Evolutionary conservation across 37 sponge, comb jelly and placozoan species (phyloP).

Genomic region (Chondrilla cf. caribensis): DNA sequence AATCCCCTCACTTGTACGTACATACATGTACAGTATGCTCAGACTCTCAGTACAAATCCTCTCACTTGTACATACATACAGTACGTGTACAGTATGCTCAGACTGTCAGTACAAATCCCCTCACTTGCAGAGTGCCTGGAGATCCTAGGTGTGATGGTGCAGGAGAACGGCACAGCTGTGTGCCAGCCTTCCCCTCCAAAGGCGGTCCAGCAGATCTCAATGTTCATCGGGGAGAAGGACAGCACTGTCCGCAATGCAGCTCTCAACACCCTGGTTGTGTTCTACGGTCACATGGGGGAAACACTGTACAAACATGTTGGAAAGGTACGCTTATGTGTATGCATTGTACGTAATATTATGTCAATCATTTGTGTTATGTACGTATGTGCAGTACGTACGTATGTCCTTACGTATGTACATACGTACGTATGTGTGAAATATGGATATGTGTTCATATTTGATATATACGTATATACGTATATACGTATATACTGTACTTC

Average conservation of each 20-base stretch:
- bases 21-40: no score
- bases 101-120: not conserved
- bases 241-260: slow-evolving; percentile 85
- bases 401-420: no score
- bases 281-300: slow-evolving; percentile 82
- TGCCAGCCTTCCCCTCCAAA: slow-evolving; percentile 86
- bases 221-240: slow-evolving; percentile 84
- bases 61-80: no score
- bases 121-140: slow-evolving; percentile 78
- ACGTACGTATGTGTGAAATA: no score
- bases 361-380: not conserved
- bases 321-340: slow-evolving; percentile 27
- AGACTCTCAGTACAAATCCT: not conserved
- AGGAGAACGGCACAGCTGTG: slow-evolving; percentile 73
- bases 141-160: slow-evolving; percentile 78
- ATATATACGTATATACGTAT: no score
- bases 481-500: no score
- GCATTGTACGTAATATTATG: not conserved
- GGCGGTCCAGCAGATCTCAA: slow-evolving; percentile 68
- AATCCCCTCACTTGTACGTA: not conserved
- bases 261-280: slow-evolving; percentile 84
- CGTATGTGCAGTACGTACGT: not conserved
- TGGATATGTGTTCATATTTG: no score
- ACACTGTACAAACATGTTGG: slow-evolving; percentile 72
- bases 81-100: no score